phyloP scores from a whole-genome alignment of 2,113 vertebrate species.

The Stegastes partitus region DNA sequence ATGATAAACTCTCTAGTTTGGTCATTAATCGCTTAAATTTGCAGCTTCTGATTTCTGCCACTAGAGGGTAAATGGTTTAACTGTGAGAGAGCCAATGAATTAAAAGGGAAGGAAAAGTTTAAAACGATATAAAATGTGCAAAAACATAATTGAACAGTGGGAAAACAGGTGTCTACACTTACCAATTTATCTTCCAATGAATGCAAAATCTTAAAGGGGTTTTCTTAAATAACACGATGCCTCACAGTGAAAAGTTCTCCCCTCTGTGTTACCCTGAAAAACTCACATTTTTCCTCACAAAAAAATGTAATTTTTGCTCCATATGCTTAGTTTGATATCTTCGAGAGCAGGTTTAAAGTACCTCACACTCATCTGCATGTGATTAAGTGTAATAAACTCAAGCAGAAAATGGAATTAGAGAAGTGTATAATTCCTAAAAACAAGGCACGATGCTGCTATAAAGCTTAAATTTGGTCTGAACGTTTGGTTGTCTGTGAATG shows the following conservation, averaged over 20 bases:
- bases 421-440: background rate
- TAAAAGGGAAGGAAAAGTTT: background rate
- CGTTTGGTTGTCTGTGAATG: slow-evolving; percentile 10
- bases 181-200: too few relatives aligned
- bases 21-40: background rate
- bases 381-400: background rate
- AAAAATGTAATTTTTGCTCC: background rate
- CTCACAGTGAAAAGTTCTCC: background rate
- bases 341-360: slow-evolving; percentile 8
- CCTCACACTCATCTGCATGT: slow-evolving; percentile 15
- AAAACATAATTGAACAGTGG: background rate
- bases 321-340: background rate
- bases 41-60: slow-evolving; percentile 2
- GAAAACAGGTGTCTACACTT: too few relatives aligned
- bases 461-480: background rate
- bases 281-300: background rate
- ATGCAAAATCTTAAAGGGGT: background rate
- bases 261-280: slow-evolving; percentile 10
- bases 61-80: slow-evolving; percentile 7
- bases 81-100: background rate
- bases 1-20: too few relatives aligned
- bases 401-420: background rate
- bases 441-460: background rate
- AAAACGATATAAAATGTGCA: slow-evolving; percentile 11
- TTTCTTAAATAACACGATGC: background rate